Conservation (phyloP, 2,113 vertebrate genomes). For the Bambusicola thoracicus region DNA sequence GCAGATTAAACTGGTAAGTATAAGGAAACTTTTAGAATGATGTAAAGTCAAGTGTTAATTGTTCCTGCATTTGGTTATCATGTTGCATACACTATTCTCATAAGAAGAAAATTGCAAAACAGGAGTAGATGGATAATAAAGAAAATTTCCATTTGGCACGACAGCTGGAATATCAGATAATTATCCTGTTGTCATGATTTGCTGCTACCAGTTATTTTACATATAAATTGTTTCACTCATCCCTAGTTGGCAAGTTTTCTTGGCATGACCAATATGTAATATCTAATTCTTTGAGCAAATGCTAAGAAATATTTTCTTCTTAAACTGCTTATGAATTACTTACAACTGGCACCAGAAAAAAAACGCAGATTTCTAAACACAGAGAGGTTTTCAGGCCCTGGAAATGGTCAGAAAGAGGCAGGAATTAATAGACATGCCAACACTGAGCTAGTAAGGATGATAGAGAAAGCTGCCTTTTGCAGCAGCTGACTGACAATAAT, state of each 20-base stretch:
- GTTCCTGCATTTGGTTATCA: background rate
- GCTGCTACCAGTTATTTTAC: background rate
- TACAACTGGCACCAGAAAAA: background rate
- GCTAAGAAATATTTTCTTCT: constrained; percentile 13
- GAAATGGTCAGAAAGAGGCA: background rate
- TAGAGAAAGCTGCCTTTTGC: background rate
- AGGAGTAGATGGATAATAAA: background rate
- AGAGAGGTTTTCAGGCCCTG: background rate
- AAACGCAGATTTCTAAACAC: background rate
- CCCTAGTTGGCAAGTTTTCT: background rate
- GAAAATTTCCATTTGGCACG: background rate
- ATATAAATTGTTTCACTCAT: background rate
- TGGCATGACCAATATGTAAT: background rate
- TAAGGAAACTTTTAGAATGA: background rate
- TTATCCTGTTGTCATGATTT: background rate
- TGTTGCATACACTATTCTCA: background rate
- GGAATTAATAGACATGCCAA: background rate
- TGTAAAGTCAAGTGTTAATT: background rate
- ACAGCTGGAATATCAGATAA: constrained; percentile 3
- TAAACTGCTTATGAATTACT: background rate
- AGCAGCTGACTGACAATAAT: background rate
- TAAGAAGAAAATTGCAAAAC: background rate
- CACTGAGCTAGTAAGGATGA: background rate
- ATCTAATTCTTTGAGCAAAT: background rate
- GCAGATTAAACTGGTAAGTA: background rate